Conservation (phyloP, 92 coral and sea anemone genomes). For the Siderastrea siderea region DNA sequence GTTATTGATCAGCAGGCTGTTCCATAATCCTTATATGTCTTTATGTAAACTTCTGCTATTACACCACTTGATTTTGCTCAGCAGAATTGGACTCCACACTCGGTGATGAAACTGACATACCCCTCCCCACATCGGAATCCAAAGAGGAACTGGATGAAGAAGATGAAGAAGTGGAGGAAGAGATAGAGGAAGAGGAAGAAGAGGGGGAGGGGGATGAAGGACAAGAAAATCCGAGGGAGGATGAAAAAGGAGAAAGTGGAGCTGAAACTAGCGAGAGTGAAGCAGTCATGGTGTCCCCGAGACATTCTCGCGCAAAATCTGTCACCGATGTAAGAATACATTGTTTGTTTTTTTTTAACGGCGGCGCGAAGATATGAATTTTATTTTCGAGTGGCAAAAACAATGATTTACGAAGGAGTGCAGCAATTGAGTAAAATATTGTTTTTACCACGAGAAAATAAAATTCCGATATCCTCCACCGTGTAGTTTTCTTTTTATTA, state of each 20-base stretch:
- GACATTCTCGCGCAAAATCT: conserved; percentile 77
- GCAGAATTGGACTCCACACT: conserved; percentile 74
- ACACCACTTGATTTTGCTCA: not conserved
- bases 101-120: conserved; percentile 85
- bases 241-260: conserved; percentile 67
- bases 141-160: conserved; percentile 53
- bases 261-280: conserved; percentile 94
- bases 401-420: too few relatives aligned
- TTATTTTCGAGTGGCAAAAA: too few relatives aligned
- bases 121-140: conserved; percentile 55
- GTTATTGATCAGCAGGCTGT: too few relatives aligned
- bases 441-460: too few relatives aligned
- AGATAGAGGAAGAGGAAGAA: not conserved
- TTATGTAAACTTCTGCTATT: too few relatives aligned
- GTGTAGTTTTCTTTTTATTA: too few relatives aligned
- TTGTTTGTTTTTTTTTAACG: not conserved
- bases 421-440: too few relatives aligned
- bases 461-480: too few relatives aligned
- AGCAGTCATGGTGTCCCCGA: conserved; percentile 89
- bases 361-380: too few relatives aligned
- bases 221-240: conserved; percentile 26
- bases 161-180: conserved; percentile 16
- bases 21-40: too few relatives aligned
- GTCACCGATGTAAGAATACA: conserved; percentile 77
- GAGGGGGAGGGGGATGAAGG: conserved; percentile 18